Evolutionary conservation across 2,797 vertebrate genomes (phyloP), one percentile per base, ranked within the genome.

Genomic region (Antrozous pallidus): DNA sequence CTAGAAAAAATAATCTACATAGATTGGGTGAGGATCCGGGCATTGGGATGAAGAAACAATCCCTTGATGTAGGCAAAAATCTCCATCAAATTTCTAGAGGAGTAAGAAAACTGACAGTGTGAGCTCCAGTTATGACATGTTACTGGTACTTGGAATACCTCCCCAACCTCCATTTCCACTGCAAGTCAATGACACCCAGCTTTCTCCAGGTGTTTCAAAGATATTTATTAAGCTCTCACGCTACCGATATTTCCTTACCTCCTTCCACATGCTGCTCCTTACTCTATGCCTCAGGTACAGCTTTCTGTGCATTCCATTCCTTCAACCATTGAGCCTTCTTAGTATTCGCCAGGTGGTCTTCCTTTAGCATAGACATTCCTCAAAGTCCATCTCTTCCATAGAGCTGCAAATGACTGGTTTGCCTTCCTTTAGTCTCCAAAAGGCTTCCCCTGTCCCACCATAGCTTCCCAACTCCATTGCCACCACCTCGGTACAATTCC

Each of bases 91-190:
- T 81, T 78, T 82, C 49, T 83, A 78, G 49, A 84, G 74, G 74
- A 95, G n/a, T 84, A 73, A 77, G 56, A 61, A 47, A 95, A 92
- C 54, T 28, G 22, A 88, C n/a, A 67, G 63, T 20, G 10, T 69
- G 38, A 88, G 51, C 69, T 74, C 58, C 22, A 79, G 31, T 88
- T 61, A 78, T n/a, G 81, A 77, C 73, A 61, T 10, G 4, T 74
- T 63, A 49, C 26, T 45, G 18, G 24, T 83, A 61, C 80, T 91
- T 78, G 47, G 58, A 18, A 28, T 49, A n/a, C n/a, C 84, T 85
- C 38, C 81, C n/a, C 20, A 17, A 75, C 33, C 9, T 4, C 54
- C 38, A 26, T 31, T 77, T 16, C 75, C 33, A 11, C 47, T 69
- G 91, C 47, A 78, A 94, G 56, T 40, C 45, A 92, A 38, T 54